Evolutionary conservation across 2,888 invertebrate species (phyloP).

Genomic region (Stenchaetothrips biformis): DNA sequence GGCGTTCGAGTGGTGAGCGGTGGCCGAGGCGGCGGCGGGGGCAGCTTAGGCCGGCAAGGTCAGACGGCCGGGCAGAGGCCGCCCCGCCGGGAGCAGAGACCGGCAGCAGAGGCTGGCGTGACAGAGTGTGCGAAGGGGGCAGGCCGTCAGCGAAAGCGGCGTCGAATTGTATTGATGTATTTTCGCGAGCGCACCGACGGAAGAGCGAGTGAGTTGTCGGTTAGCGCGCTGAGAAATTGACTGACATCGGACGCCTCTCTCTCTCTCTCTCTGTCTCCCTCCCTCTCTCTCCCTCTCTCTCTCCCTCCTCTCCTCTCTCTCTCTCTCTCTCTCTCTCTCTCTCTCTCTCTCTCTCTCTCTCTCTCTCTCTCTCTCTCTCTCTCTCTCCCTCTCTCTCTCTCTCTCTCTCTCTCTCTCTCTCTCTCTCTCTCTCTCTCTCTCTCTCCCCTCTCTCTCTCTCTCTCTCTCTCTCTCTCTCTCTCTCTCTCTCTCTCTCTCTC

Average conservation of each 20-base stretch:
- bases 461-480: background rate
- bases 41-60: slow-evolving; percentile 9
- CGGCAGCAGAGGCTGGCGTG: too few species aligned
- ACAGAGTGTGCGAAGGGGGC: too few species aligned
- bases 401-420: too few species aligned
- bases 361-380: background rate
- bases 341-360: background rate
- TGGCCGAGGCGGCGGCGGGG: background rate
- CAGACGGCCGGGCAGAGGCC: background rate
- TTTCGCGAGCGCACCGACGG: background rate
- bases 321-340: background rate
- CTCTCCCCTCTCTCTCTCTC: too few species aligned
- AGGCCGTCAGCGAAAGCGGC: too few species aligned
- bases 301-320: background rate
- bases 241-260: background rate
- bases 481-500: too few species aligned
- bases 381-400: too few species aligned
- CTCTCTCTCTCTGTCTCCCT: too few species aligned
- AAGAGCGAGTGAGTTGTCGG: background rate
- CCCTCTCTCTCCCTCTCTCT: background rate
- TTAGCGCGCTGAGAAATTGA: background rate
- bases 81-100: too few species aligned
- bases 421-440: background rate
- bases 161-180: too few species aligned
- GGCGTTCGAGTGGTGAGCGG: background rate